Base-by-base conservation (phyloP, 1,140 invertebrate genomes). In the Euwallacea similis region DNA sequence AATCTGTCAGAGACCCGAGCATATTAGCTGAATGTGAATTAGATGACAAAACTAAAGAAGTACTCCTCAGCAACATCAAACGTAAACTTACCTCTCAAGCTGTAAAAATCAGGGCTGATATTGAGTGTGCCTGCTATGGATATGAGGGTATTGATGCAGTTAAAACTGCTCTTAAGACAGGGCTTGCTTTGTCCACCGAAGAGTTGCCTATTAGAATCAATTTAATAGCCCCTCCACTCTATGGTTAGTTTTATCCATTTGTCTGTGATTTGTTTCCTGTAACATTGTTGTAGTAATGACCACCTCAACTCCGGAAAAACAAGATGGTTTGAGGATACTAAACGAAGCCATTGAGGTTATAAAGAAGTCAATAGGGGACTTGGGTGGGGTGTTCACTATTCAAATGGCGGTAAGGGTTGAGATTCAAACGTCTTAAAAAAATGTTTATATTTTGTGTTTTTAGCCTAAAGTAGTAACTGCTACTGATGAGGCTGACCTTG, bases 71-170 rank as follows among this genome's bases (percentile, higher is more conserved):
- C 73, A 98, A 99, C 81, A 99, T 99, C 73, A 95, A 94, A 81
- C 87, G 96, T 60, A 97, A 98, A 83, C 84, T 99, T 10, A 99
- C 97, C 44, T 98, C 97, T 15, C 97, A 99, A 83, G 95, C 97
- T 15, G 95, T 99, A 0, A 99, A 99, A 87, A 98, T 98, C 69
- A 87, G 97, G 78, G 93, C 97, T 33, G 97, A 99, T 81, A 95
- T 99, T 78, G 97, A 99, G 85, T 97, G 98, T 76, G 96, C 96
- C 0, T 99, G 97, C 84, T 99, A 98, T 80, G 96, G 94, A 6
- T 98, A 98, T 80, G 97, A 99, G 83, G 98, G 98, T 42, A 98
- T 99, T 77, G 97, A 99, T 87, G 98, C 98, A 47, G 97, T 99
- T 0, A 99, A 99, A 83, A 86, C 90, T 69, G 96, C 98, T 0